Evolutionary conservation across 2,888 invertebrate genomes (phyloP).

Genomic region (Acronicta psi): DNA sequence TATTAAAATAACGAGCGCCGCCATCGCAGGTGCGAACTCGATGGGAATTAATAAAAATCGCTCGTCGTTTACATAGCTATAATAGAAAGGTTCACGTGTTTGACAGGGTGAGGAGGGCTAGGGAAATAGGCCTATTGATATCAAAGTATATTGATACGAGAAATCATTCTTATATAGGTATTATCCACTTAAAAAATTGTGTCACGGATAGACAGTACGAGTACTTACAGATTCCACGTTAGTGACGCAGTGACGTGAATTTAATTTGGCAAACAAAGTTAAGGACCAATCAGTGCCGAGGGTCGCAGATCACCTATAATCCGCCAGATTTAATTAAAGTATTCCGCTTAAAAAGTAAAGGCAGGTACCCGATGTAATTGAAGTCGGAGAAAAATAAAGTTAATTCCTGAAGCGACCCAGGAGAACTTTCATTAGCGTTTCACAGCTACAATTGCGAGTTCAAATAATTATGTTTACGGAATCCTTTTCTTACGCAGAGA

Average conservation of each 20-base stretch:
- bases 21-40: constrained; percentile 79
- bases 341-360: constrained; percentile 78
- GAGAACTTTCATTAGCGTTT: constrained; percentile 85
- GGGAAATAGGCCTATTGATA: constrained; percentile 46
- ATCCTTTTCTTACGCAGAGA: constrained; percentile 88
- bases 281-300: constrained; percentile 53
- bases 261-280: constrained; percentile 60
- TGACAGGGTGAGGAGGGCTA: constrained; percentile 20
- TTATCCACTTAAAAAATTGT: neutral
- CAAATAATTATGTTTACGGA: constrained; percentile 88
- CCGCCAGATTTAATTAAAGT: constrained; percentile 80
- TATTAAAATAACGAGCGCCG: constrained; percentile 83
- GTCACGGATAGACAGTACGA: neutral
- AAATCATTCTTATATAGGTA: constrained; percentile 1
- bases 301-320: constrained; percentile 66
- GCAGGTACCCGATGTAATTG: constrained; percentile 74
- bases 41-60: constrained; percentile 76
- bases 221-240: constrained; percentile 5
- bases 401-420: constrained; percentile 78
- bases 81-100: constrained; percentile 28
- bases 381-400: constrained; percentile 78
- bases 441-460: constrained; percentile 86
- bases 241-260: constrained; percentile 30
- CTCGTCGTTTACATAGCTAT: constrained; percentile 59
- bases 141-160: constrained; percentile 31